phyloP scores from a whole-genome alignment of 2,888 invertebrate species.

The Lymantria monacha region DNA sequence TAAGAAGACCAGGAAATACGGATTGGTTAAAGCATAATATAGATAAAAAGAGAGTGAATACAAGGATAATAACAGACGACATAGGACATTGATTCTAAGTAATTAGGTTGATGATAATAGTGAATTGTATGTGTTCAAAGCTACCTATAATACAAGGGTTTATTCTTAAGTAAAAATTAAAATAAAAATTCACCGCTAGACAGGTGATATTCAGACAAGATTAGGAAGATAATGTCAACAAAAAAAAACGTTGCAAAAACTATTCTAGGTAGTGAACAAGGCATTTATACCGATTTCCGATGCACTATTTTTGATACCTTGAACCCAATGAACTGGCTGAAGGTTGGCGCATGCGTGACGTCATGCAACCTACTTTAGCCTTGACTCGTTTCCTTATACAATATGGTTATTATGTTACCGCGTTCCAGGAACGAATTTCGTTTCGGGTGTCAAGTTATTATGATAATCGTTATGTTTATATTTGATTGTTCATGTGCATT shows the following conservation, averaged over 20 bases:
- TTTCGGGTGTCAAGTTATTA: conserved; percentile 3
- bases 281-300: conserved; percentile 32
- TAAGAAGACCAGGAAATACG: too few species aligned
- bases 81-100: too few species aligned
- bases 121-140: too few species aligned
- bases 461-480: not conserved
- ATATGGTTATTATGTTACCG: conserved; percentile 21
- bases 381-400: conserved; percentile 28
- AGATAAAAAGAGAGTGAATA: too few species aligned
- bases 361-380: conserved; percentile 17
- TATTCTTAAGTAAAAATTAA: not conserved
- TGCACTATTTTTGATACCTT: conserved; percentile 35
- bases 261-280: conserved; percentile 23
- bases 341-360: conserved; percentile 28
- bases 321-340: conserved; percentile 32
- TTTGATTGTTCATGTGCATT: not conserved
- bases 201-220: not conserved
- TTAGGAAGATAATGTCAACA: conserved; percentile 15
- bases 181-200: not conserved
- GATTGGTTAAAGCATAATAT: too few species aligned
- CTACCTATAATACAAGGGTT: too few species aligned
- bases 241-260: conserved; percentile 22
- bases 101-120: too few species aligned
- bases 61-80: too few species aligned
- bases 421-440: conserved; percentile 8